Evolutionary conservation across 2,113 vertebrate species (phyloP), one percentile per base, ranked within the genome.

Genomic region (Gobio gobio): DNA sequence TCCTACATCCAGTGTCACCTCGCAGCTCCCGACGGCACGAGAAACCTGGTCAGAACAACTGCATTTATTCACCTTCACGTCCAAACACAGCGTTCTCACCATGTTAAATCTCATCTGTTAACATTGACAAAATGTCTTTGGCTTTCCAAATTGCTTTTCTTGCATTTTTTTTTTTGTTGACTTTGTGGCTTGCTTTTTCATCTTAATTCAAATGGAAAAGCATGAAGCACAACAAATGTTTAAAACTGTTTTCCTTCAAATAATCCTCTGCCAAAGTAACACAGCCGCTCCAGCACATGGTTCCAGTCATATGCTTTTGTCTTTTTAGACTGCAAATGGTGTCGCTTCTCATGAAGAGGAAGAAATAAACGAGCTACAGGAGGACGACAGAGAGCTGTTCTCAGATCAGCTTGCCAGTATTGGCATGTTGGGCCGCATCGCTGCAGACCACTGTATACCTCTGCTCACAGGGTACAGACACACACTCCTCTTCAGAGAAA

Each of bases 1-100:
- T 97, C 97, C 22, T 99, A 99, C 90, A 99, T 99, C 90, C 98
- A 99, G 94, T 99, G 98, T 94, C 98, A 99, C 92, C 93, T 99
- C 81, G 97, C 98, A 47, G 97, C 97, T 86, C 98, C 98, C 4
- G 98, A 99, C 72, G 98, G 98, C 93, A 99, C 98, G n/a, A 95
- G 98, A 87, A 98, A 99, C 94, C 95, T 99, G 97, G 98, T 99
- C 88, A 96, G 97, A 85, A 75, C 78, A 14, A 49, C 68, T 63
- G 8, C 18, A 2, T 3, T 56, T 20, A 82, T 43, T 22, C 10
- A 14, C 61, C 4, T 36, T 7, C 68, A 47, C 5, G 24, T 14
- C 5, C n/a, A 58, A 59, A 63, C 6, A 40, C 24, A 22, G 45
- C 29, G 16, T 45, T 40, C 45, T 43, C 45, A 36, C 36, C 43